phyloP scores from a whole-genome alignment of 2,888 invertebrate genomes.

The Hypena proboscidalis region DNA sequence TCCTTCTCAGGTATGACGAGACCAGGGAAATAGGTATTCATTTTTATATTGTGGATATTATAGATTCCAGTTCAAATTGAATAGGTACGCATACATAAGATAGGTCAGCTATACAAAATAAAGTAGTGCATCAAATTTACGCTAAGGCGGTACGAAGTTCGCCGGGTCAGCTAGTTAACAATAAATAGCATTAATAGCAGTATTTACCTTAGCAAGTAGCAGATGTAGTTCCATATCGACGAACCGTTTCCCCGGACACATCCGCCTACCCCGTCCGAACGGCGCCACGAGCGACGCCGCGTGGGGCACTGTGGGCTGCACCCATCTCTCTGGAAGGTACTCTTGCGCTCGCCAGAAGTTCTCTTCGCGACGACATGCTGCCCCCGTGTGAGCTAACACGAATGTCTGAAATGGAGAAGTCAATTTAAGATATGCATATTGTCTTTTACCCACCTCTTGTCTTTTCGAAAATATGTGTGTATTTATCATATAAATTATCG shows the following conservation, averaged over 20 bases:
- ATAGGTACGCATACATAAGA: too few species aligned
- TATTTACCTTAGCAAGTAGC: conserved; percentile 87
- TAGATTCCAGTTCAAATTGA: too few species aligned
- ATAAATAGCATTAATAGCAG: neutral
- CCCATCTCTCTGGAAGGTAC: conserved; percentile 93
- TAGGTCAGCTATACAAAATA: too few species aligned
- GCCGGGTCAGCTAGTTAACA: too few species aligned
- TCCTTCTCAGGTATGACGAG: too few species aligned
- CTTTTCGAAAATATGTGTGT: too few species aligned
- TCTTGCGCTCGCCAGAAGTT: conserved; percentile 90
- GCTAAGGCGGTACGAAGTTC: too few species aligned
- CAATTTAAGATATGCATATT: conserved; percentile 25
- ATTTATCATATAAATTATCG: too few species aligned
- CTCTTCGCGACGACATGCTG: conserved; percentile 90
- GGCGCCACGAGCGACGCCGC: conserved; percentile 89
- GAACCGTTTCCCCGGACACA: conserved; percentile 94
- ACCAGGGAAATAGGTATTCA: too few species aligned
- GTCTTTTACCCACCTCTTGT: neutral
- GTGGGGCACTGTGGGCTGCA: conserved; percentile 79
- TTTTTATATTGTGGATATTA: too few species aligned
- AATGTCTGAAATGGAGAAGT: conserved; percentile 84
- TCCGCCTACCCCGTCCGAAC: conserved; percentile 92
- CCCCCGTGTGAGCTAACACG: conserved; percentile 92
- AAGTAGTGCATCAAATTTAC: too few species aligned
- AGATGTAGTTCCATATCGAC: conserved; percentile 91